phyloP scores from a whole-genome alignment of 2,888 invertebrate genomes.

The Erebia aethiops region DNA sequence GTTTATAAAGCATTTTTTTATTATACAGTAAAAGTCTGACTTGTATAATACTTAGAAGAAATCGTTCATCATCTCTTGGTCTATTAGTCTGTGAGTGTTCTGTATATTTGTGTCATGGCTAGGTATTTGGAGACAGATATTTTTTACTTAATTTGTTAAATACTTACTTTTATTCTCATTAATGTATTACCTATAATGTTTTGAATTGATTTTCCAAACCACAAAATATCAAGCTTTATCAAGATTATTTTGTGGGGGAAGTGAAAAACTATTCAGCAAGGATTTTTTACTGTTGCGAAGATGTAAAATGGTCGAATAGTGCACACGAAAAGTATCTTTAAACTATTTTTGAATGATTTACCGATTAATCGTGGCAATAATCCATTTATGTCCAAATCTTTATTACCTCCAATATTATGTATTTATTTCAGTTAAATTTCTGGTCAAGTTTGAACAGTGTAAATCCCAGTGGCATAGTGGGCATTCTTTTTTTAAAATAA shows the following conservation, averaged over 20 bases:
- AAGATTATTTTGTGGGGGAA: not conserved
- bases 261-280: not conserved
- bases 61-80: not conserved
- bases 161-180: conserved; percentile 4
- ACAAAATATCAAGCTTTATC: not conserved
- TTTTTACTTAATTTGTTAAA: conserved; percentile 16
- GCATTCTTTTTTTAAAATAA: too few species aligned
- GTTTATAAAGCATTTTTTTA: not conserved
- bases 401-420: too few species aligned
- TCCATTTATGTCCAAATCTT: too few species aligned
- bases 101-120: not conserved
- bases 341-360: too few species aligned
- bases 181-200: not conserved
- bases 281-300: not conserved
- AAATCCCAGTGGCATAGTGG: too few species aligned
- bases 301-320: not conserved
- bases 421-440: too few species aligned
- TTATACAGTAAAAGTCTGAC: not conserved
- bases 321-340: too few species aligned
- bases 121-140: not conserved
- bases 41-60: not conserved
- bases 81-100: not conserved
- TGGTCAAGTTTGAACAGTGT: too few species aligned
- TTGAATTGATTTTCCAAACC: conserved; percentile 2
- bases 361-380: too few species aligned